These are phyloP conservation scores for Achatina immaculata DNA, from an alignment of 1,140 invertebrate genomes.

Conservation along the genomic window DNA sequence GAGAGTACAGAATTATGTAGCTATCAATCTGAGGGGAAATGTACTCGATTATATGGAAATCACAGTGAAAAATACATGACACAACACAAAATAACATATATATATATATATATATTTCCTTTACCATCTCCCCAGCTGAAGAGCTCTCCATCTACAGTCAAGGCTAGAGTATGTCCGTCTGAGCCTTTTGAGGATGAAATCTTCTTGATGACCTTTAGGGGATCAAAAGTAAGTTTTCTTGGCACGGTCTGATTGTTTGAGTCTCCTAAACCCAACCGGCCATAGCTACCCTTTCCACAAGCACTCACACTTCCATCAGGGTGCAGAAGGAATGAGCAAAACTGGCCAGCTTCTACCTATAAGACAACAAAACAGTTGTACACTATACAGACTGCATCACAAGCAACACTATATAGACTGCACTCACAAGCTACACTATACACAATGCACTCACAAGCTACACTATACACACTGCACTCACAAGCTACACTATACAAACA, in stretches of 20 bases:
- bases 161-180: slow-evolving; percentile 94
- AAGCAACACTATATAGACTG: no score
- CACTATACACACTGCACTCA: no score
- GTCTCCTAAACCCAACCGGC: slow-evolving; percentile 75
- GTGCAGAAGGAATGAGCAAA: slow-evolving; percentile 78
- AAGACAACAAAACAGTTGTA: no score
- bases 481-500: no score
- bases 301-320: slow-evolving; percentile 75
- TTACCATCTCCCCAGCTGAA: slow-evolving; percentile 94
- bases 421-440: no score
- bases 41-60: no score
- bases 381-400: no score
- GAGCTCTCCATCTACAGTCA: slow-evolving; percentile 90
- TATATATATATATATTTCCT: background rate
- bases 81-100: no score
- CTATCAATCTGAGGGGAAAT: no score
- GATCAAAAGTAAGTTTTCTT: slow-evolving; percentile 73
- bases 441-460: no score
- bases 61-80: no score
- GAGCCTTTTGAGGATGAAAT: slow-evolving; percentile 75
- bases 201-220: slow-evolving; percentile 63
- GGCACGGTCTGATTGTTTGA: slow-evolving; percentile 75
- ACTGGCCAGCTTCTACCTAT: slow-evolving; percentile 79
- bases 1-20: no score
- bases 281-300: slow-evolving; percentile 77